A percentile compares a stretch with the other conserved stretches of the same genome.
Conservation (phyloP, 2,113 vertebrate genomes). For the Cyrtonyx montezumae region DNA sequence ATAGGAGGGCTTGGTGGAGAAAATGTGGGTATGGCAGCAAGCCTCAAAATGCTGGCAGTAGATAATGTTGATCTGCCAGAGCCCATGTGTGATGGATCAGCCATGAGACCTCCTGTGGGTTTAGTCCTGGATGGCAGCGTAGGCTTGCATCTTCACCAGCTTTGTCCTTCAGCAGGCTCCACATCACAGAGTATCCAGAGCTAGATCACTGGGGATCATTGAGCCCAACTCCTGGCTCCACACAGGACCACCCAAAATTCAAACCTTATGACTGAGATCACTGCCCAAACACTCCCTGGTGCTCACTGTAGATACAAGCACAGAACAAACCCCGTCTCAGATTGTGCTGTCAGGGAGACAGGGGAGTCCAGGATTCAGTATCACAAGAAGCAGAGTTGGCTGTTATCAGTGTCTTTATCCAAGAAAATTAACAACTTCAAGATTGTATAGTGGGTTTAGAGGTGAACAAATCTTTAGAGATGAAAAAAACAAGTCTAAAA, state of each 20-base stretch:
- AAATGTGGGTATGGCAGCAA: neutral
- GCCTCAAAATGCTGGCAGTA: neutral
- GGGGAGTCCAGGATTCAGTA: accelerated
- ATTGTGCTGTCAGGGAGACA: neutral
- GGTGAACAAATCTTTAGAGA: neutral
- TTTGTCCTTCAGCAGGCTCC: neutral
- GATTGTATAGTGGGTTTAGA: neutral
- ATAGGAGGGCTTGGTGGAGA: neutral
- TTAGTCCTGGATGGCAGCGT: accelerated
- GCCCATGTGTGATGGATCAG: accelerated
- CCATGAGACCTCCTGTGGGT: neutral
- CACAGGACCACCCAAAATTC: too few species aligned
- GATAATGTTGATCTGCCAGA: neutral
- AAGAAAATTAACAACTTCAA: neutral
- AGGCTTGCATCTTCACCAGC: neutral
- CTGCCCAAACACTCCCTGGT: neutral
- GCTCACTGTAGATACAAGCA: neutral
- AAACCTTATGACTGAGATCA: too few species aligned
- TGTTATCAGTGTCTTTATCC: neutral
- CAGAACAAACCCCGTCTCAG: neutral
- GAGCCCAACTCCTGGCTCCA: too few species aligned
- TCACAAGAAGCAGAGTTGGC: neutral
- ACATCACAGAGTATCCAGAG: too few species aligned
- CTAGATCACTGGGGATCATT: too few species aligned
- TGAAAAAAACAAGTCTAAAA: neutral